Evolutionary conservation across 2,888 invertebrate genomes (phyloP), one percentile per base, ranked within the genome.

Genomic region (Spisula subtruncata): DNA sequence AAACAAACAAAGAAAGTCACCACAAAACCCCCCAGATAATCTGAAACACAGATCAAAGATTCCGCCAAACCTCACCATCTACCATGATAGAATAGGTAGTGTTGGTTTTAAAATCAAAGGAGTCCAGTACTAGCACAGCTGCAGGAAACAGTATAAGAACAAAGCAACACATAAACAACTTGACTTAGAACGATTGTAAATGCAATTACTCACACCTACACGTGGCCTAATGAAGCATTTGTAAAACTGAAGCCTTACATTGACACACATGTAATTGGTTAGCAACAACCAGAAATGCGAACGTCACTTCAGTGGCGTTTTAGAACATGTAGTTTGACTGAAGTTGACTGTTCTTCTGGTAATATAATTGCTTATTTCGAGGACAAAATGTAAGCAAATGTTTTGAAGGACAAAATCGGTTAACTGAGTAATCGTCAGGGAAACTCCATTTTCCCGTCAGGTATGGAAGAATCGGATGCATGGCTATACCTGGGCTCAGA

Each of bases 281-380:
- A 87, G 18, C 51, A 82, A 71, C 46, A 20, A 16, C 60, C 87
- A 25, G 87, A 87, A 48, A n/a, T 82, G 16, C 29, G 82, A 14
- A 87, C 87, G 29, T 87, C 87, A 18, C 35, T 82, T 12, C 56
- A 66, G 82, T 75, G 71, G 54, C 48, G 66, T 35, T 87, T 71
- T 25, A 83, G 51, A 60, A 56, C 54, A 29, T n/a, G n/a, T n/a
- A 25, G 32, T 71, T 18, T 71, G 18, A 18, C 81, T 16, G 87
- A 87, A 81, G 18, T 71, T 20, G 82, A 12, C 10, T 82, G 35
- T 41, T n/a, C 8, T 48, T 46, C 25, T 48, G 79, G 25, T 29
- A 87, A 83, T 32, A n/a, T 46, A 18, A 82, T 20, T 82, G 87
- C 83, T 1, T 80, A 83, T 32, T 46, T 35, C 75, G 82, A 29